Evolutionary conservation across 2,797 vertebrate genomes (phyloP).

Genomic region (Somateria mollissima): DNA sequence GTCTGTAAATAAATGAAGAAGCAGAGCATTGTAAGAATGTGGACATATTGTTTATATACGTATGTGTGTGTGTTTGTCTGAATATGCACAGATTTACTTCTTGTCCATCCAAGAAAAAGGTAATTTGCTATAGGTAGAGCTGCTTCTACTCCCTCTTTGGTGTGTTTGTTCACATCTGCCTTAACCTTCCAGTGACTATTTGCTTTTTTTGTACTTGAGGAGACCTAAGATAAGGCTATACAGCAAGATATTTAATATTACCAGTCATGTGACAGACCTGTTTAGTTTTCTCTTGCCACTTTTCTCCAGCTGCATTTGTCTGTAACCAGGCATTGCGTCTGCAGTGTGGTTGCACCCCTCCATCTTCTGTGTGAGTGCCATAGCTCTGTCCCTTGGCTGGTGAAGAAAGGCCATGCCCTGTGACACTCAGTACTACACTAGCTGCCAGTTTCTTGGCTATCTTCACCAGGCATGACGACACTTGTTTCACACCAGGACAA

Average conservation of each 20-base stretch:
- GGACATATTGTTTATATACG: accelerated
- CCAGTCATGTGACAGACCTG: not conserved
- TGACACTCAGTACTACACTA: not conserved
- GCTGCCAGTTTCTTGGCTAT: not conserved
- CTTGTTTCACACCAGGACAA: not conserved
- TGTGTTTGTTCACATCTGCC: not conserved
- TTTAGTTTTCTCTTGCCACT: not conserved
- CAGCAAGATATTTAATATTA: not conserved
- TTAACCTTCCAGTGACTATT: not conserved
- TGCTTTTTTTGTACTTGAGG: not conserved
- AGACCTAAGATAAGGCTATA: not conserved
- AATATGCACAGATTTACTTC: not conserved
- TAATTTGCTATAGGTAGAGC: not conserved
- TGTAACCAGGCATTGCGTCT: not conserved
- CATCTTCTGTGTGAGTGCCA: not conserved
- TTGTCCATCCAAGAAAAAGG: not conserved
- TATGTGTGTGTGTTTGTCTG: not conserved
- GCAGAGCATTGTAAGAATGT: not conserved
- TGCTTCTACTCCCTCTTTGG: not conserved
- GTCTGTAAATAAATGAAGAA: not conserved
- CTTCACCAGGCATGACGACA: not conserved
- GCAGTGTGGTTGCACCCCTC: not conserved
- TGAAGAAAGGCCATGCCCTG: not conserved
- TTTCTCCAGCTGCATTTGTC: not conserved
- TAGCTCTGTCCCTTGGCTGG: not conserved